A percentile compares a stretch with the other conserved stretches of the same genome.
Evolutionary conservation across 2,888 invertebrate genomes (phyloP).

Genomic region (Cosmopolites sordidus): DNA sequence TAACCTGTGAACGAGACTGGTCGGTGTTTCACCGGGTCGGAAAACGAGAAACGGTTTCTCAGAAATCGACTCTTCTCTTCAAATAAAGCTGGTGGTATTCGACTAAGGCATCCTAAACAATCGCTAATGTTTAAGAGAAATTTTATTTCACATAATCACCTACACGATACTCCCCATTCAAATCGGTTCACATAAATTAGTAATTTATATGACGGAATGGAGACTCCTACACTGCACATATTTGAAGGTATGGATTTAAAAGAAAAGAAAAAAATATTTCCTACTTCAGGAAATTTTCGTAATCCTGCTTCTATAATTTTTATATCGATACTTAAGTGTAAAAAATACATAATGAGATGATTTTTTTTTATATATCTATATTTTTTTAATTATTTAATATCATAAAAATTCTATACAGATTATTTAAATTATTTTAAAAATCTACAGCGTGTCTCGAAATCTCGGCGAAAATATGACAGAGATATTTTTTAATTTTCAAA

Average conservation of each 20-base stretch:
- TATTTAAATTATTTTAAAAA: not conserved
- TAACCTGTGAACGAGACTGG: not conserved
- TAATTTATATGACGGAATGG: not conserved
- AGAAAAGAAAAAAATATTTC: not conserved
- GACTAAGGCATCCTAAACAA: slow-evolving; percentile 1
- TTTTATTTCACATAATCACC: not conserved
- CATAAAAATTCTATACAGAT: slow-evolving; percentile 1
- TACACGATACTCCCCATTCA: not conserved
- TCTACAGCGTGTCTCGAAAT: not conserved
- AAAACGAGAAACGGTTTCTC: no score
- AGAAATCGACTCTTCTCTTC: no score
- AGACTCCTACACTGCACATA: not conserved
- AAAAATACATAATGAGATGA: not conserved
- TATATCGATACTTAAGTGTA: slow-evolving; percentile 1
- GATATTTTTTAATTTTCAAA: no score
- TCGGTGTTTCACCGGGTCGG: no score
- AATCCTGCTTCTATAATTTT: not conserved
- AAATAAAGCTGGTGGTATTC: not conserved
- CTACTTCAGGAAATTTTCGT: no score
- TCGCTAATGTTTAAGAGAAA: not conserved
- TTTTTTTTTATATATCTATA: not conserved
- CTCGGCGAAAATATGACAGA: no score
- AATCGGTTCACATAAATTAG: not conserved
- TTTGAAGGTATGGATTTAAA: not conserved
- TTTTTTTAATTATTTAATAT: not conserved